These are phyloP conservation scores for Omphaloscelis lunosa DNA, from an alignment of 2,888 invertebrate species.

Conservation along the genomic window DNA sequence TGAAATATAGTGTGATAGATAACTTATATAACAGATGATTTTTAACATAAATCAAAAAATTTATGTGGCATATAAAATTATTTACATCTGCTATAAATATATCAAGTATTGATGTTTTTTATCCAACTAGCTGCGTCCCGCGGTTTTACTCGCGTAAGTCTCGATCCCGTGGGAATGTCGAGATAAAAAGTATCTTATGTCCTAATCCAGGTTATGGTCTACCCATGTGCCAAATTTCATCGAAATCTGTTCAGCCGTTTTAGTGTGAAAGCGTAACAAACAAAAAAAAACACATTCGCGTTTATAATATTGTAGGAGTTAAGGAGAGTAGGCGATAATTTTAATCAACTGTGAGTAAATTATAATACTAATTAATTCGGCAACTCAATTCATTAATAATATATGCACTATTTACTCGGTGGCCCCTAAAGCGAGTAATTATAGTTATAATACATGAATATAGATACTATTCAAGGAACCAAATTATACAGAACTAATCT, in stretches of 20 bases:
- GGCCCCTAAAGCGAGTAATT: constrained; percentile 33
- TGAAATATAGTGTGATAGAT: background rate
- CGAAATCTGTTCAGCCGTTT: no score
- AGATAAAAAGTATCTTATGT: no score
- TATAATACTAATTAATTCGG: constrained; percentile 14
- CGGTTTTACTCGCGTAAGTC: no score
- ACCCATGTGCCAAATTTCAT: no score
- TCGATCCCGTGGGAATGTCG: no score
- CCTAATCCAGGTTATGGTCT: no score
- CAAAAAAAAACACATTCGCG: no score
- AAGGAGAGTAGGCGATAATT: background rate
- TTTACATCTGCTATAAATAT: background rate
- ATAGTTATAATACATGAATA: constrained; percentile 8
- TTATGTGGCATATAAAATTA: constrained; percentile 5
- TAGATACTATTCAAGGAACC: constrained; percentile 16
- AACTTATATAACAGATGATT: background rate
- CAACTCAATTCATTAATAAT: constrained; percentile 18
- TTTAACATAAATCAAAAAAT: background rate
- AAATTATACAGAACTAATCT: constrained; percentile 46
- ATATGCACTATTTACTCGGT: constrained; percentile 40
- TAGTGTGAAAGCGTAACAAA: no score
- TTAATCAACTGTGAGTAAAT: constrained; percentile 15
- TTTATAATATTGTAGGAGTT: no score
- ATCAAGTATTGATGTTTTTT: background rate
- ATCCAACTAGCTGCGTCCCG: background rate